Evolutionary conservation across 2,888 invertebrate genomes (phyloP), one percentile per base, ranked within the genome.

Genomic region (Disparrhopalites patrizii): DNA sequence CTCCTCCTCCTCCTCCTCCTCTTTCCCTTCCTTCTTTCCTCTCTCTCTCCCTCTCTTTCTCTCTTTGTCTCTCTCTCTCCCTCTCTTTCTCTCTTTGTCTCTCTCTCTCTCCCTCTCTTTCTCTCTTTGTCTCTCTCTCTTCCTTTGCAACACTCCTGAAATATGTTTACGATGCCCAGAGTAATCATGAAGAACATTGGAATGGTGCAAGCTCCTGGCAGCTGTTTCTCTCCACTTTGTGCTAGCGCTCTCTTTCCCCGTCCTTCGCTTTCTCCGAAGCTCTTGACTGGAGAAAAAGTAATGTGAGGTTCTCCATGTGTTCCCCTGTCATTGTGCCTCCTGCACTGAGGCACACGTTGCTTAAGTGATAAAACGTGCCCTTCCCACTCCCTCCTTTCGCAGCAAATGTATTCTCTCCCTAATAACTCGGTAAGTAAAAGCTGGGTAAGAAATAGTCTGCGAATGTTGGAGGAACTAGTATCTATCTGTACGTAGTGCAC

Each of bases 111-210:
- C 5, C 13, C 3, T 13, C 4, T 20, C 27, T 25, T 52, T 25
- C 52, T 52, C 5, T 52, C 52, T n/a, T n/a, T n/a, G n/a, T n/a
- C n/a, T n/a, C n/a, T n/a, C n/a, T n/a, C n/a, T n/a, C n/a, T n/a
- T n/a, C 5, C 4, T 28, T 30, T 50, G 15, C 25, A 50, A 13
- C 13, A 50, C 20, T 5, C 31, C 23, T 2, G 13, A 25, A 58
- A 43, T 40, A 58, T 27, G 43, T 58, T 58, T 58, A 58, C 58
- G 58, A 27, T 43, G 58, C 30, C 43, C 58, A 27, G 58, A 40
- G 58, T 58, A 58, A 58, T 58, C 58, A 40, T 58, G 40, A 40
- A 36, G 36, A 23, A 31, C 40, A 25, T 52, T 28, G n/a, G n/a
- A n/a, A n/a, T n/a, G n/a, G n/a, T n/a, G n/a, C n/a, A n/a, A n/a